A percentile compares a stretch with the other conserved stretches of the same genome.
Conservation (phyloP, 2,113 vertebrate genomes). For the Pyxicephalus adspersus region DNA sequence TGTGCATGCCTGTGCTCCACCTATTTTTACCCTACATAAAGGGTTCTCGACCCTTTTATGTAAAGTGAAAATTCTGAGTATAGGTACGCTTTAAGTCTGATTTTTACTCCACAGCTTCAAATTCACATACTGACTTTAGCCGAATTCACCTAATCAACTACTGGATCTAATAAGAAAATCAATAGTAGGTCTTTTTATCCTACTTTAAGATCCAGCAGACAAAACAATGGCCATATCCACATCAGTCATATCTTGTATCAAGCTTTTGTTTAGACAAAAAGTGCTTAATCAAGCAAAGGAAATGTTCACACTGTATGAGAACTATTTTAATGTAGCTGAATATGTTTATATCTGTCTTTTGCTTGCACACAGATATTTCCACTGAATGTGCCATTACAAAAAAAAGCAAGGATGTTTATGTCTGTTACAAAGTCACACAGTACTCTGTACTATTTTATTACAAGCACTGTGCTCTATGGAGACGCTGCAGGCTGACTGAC, state of each 20-base stretch:
- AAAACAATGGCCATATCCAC: conserved; percentile 44
- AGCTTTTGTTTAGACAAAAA: conserved; percentile 39
- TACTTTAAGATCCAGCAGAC: conserved; percentile 20
- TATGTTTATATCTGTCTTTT: conserved; percentile 45
- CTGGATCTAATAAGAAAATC: conserved; percentile 9
- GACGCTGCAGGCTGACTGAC: conserved; percentile 12
- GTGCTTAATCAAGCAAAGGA: conserved; percentile 52
- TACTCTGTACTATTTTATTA: conserved; percentile 48
- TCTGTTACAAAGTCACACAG: conserved; percentile 38
- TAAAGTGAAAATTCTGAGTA: no score
- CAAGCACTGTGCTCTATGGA: conserved; percentile 9
- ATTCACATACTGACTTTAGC: no score
- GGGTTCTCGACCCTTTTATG: no score
- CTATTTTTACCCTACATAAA: no score
- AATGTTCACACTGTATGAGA: conserved; percentile 45
- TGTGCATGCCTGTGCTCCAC: no score
- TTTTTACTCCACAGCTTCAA: no score
- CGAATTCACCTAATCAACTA: background rate
- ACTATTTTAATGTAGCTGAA: conserved; percentile 51
- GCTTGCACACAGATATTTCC: conserved; percentile 53
- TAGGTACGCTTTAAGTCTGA: no score
- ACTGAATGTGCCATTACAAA: conserved; percentile 53
- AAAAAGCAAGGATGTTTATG: conserved; percentile 50
- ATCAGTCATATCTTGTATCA: conserved; percentile 49
- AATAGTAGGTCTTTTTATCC: conserved; percentile 29